Conservation (phyloP, 2,888 invertebrate species). For the Rhingia rostrata region DNA sequence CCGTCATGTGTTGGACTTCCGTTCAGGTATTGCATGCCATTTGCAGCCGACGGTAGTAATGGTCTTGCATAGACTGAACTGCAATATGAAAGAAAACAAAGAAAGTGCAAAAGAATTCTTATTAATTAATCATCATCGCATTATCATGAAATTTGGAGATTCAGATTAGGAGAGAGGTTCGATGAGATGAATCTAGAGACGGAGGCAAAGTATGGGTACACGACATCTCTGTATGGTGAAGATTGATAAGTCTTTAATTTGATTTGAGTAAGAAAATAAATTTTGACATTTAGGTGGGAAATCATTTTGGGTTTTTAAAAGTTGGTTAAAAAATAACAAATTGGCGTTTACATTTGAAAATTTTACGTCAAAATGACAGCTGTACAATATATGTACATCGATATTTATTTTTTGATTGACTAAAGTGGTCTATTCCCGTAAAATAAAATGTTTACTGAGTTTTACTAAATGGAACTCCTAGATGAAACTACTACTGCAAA, state of each 20-base stretch:
- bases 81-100: constrained; percentile 59
- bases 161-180: constrained; percentile 27
- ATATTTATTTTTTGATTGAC: no score
- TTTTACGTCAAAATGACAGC: no score
- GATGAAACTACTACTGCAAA: no score
- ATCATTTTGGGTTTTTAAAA: no score
- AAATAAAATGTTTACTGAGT: no score
- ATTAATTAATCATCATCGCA: constrained; percentile 36
- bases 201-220: background rate
- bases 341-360: no score
- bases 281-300: no score
- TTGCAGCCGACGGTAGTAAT: constrained; percentile 79
- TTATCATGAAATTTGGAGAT: constrained; percentile 30
- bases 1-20: constrained; percentile 75
- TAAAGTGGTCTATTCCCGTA: no score
- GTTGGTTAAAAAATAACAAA: no score
- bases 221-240: background rate
- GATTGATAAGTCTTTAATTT: background rate
- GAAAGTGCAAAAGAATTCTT: constrained; percentile 29
- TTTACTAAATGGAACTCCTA: no score
- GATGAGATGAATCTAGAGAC: constrained; percentile 19
- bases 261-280: background rate
- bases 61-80: constrained; percentile 82
- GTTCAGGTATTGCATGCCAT: constrained; percentile 80
- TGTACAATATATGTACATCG: no score